These are phyloP conservation scores for Ornithoptera alexandrae DNA, from an alignment of 2,888 invertebrate species.

Conservation along the genomic window DNA sequence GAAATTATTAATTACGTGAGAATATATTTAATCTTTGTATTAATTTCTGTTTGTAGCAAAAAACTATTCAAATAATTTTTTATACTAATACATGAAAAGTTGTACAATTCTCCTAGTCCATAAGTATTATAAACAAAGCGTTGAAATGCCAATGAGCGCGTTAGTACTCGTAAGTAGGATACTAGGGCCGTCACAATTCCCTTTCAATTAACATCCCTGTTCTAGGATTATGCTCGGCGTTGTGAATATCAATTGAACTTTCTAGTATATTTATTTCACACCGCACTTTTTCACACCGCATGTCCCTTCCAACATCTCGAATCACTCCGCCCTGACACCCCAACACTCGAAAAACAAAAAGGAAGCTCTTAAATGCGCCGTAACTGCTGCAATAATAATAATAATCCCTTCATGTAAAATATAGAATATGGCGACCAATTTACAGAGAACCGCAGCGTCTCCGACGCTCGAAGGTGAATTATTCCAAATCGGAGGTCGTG, in stretches of 20 bases:
- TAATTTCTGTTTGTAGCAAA: too few relatives aligned
- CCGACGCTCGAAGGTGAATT: slow-evolving; percentile 25
- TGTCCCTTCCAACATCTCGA: slow-evolving; percentile 27
- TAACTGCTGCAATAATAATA: slow-evolving; percentile 35
- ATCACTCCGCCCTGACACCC: slow-evolving; percentile 32
- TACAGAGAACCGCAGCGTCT: slow-evolving; percentile 31
- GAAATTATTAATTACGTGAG: too few relatives aligned
- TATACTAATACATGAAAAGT: too few relatives aligned
- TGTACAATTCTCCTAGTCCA: neutral
- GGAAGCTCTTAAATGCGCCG: slow-evolving; percentile 32
- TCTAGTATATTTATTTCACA: slow-evolving; percentile 27
- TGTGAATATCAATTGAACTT: slow-evolving; percentile 26
- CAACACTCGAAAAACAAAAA: slow-evolving; percentile 36
- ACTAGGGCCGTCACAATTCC: slow-evolving; percentile 22
- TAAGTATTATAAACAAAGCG: neutral
- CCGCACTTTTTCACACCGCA: slow-evolving; percentile 10
- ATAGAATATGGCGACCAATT: slow-evolving; percentile 36
- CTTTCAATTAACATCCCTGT: slow-evolving; percentile 21
- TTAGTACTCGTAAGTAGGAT: slow-evolving; percentile 13
- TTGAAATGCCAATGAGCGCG: slow-evolving; percentile 15
- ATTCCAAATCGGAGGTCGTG: slow-evolving; percentile 29
- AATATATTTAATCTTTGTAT: too few relatives aligned
- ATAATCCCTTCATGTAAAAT: slow-evolving; percentile 37
- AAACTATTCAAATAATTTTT: too few relatives aligned
- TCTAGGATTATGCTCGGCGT: slow-evolving; percentile 23